Percentiles rank a stretch among this genome's conserved stretches.
Conservation (phyloP, 35 echinoderm and acorn worm genomes). For the Nesometra sesokonis region DNA sequence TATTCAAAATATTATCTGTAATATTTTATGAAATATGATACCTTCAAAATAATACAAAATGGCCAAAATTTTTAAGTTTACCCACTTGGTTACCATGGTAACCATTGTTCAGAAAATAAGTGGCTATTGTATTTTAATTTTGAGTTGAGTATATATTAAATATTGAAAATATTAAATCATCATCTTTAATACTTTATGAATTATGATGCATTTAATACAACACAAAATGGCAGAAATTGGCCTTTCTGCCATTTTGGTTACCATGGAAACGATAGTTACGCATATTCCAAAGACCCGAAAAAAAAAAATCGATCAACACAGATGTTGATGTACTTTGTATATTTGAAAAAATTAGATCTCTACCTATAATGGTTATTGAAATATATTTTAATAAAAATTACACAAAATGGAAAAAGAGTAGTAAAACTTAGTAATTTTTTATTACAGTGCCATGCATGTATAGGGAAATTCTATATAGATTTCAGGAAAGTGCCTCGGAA, state of each 20-base stretch:
- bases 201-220: background rate
- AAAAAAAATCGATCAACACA: background rate
- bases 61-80: background rate
- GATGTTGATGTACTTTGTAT: background rate
- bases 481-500: background rate
- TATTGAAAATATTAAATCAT: background rate
- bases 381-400: background rate
- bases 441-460: too few relatives aligned
- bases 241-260: background rate
- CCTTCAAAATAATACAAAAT: background rate
- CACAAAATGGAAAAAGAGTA: background rate
- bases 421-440: too few relatives aligned
- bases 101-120: background rate
- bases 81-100: background rate
- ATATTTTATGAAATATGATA: background rate
- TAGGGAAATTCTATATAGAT: too few relatives aligned
- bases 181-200: background rate
- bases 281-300: background rate
- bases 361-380: background rate
- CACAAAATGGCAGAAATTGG: background rate
- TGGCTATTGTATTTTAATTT: background rate
- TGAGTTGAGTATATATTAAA: background rate
- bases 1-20: background rate
- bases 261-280: background rate
- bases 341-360: background rate